phyloP scores from a whole-genome alignment of 1,140 invertebrate species.

The Octopus sinensis region DNA sequence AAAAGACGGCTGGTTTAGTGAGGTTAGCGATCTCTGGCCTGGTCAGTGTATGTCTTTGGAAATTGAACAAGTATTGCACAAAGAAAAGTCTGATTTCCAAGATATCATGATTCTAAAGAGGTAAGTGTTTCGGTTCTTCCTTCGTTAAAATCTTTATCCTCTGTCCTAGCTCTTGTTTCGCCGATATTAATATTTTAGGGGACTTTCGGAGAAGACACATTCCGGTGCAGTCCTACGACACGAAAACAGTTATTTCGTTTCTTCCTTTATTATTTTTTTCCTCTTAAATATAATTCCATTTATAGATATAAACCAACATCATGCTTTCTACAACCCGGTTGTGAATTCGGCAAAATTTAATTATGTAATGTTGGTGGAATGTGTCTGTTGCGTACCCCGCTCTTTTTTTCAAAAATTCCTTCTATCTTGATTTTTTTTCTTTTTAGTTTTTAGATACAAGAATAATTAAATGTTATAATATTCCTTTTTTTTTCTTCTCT shows the following conservation, averaged over 20 bases:
- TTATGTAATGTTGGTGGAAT: no score
- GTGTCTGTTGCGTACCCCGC: no score
- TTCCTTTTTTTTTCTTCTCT: not conserved
- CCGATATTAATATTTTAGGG: not conserved
- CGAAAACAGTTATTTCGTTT: no score
- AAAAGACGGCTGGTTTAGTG: slow-evolving; percentile 57
- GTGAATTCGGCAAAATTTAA: no score
- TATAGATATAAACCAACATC: no score
- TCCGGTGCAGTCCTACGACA: not conserved
- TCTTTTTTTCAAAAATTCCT: no score
- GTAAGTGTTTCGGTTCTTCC: slow-evolving; percentile 59
- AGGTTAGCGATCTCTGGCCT: slow-evolving; percentile 74
- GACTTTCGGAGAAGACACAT: not conserved
- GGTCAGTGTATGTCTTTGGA: slow-evolving; percentile 86
- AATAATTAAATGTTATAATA: no score
- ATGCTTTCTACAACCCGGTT: no score
- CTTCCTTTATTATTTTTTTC: no score
- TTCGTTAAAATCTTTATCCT: not conserved
- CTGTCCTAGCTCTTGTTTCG: not conserved
- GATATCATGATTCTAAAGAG: slow-evolving; percentile 87
- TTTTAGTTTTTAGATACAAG: no score
- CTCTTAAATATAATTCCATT: no score
- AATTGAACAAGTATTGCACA: slow-evolving; percentile 78
- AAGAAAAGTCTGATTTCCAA: slow-evolving; percentile 83
- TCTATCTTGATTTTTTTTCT: no score